Percentiles rank a stretch among this genome's conserved stretches.
Evolutionary conservation across 2,113 vertebrate genomes (phyloP).

Genomic region (Pseudorectes ferrugineus): DNA sequence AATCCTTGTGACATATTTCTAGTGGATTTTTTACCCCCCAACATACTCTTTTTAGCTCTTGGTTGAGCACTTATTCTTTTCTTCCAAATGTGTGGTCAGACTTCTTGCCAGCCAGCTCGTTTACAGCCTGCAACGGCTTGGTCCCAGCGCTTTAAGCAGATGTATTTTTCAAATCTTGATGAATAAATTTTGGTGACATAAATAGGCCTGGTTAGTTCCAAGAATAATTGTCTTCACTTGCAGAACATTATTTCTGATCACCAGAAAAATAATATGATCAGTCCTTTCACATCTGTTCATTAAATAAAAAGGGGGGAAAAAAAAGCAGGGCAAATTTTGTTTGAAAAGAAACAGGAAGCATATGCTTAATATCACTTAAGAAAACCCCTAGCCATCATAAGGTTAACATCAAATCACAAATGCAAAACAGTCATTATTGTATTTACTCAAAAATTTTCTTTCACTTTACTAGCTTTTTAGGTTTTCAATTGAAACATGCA

Average conservation of each 20-base stretch:
- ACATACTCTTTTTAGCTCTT: not conserved
- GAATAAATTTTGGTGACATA: constrained; percentile 34
- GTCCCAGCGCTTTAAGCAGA: not conserved
- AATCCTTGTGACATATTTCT: not conserved
- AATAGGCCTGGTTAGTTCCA: constrained; percentile 29
- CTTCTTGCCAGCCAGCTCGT: not conserved
- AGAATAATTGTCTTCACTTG: constrained; percentile 31
- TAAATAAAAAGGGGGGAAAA: not conserved
- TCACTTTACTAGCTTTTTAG: constrained; percentile 1
- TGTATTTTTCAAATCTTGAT: constrained; percentile 28
- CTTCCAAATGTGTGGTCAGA: not conserved
- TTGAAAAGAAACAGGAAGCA: constrained; percentile 64
- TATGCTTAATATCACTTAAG: constrained; percentile 53
- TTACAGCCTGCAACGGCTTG: not conserved
- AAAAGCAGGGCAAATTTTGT: constrained; percentile 18
- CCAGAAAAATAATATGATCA: constrained; percentile 40
- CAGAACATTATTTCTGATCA: constrained; percentile 46
- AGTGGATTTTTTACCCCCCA: not conserved
- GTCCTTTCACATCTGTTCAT: constrained; percentile 55
- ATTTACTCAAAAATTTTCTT: constrained; percentile 32
- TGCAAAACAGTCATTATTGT: constrained; percentile 48
- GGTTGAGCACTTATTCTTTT: not conserved
- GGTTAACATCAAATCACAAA: constrained; percentile 62
- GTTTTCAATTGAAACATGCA: not conserved
- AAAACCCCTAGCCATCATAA: not conserved